phyloP scores from a whole-genome alignment of 2,797 vertebrate species.

The Choloepus didactylus region DNA sequence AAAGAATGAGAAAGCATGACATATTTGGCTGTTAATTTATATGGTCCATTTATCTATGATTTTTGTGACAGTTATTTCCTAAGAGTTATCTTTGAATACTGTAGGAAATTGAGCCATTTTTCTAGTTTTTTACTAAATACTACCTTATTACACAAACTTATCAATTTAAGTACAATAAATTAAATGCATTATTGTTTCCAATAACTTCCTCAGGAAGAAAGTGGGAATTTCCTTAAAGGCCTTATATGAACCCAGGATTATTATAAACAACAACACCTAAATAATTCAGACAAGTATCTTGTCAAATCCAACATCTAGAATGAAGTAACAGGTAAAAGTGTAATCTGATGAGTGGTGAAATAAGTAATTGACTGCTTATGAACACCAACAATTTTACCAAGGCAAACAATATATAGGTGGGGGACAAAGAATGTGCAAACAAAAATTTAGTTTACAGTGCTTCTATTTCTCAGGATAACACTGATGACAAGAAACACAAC shows the following conservation, averaged over 20 bases:
- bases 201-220: conserved; percentile 10
- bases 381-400: background rate
- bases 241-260: background rate
- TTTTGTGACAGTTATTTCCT: background rate
- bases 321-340: background rate
- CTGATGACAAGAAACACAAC: background rate
- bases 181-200: background rate
- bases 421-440: background rate
- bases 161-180: background rate
- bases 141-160: background rate
- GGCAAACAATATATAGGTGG: background rate
- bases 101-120: conserved; percentile 21
- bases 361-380: background rate
- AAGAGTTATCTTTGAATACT: background rate
- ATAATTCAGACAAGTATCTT: background rate
- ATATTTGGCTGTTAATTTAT: background rate
- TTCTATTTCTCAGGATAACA: background rate
- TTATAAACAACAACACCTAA: background rate
- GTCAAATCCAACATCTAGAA: background rate
- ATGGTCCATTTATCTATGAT: background rate
- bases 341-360: background rate
- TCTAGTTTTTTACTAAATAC: background rate
- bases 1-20: background rate
- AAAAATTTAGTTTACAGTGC: background rate
- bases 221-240: background rate